Conservation (phyloP, 2,113 vertebrate genomes). For the Vidua chalybeata region DNA sequence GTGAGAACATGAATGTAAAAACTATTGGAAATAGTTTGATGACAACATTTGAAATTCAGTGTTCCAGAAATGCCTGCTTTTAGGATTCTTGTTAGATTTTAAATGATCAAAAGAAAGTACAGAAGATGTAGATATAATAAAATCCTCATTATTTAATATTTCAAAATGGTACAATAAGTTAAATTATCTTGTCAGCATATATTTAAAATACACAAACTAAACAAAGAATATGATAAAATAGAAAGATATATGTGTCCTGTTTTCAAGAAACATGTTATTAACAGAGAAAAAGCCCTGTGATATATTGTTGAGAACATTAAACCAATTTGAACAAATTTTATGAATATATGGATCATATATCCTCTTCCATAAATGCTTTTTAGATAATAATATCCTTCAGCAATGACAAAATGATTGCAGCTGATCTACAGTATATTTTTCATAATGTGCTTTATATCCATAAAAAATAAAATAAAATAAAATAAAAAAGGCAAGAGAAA, state of each 20-base stretch:
- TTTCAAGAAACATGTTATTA: constrained; percentile 22
- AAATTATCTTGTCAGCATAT: not conserved
- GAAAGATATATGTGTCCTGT: not conserved
- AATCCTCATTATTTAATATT: not conserved
- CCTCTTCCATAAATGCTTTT: constrained; percentile 33
- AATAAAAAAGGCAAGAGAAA: not conserved
- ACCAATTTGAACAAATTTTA: constrained; percentile 51
- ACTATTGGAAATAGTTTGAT: not conserved
- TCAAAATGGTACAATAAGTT: not conserved
- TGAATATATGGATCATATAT: constrained; percentile 51
- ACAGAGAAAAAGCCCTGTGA: not conserved
- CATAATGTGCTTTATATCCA: not conserved
- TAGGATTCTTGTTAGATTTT: not conserved
- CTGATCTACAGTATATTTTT: constrained; percentile 19
- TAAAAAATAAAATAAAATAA: not conserved
- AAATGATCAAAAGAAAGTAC: not conserved
- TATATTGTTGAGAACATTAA: constrained; percentile 23
- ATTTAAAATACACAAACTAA: constrained; percentile 2
- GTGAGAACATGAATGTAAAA: not conserved
- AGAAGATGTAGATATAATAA: not conserved
- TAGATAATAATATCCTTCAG: constrained; percentile 47
- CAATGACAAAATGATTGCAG: constrained; percentile 44
- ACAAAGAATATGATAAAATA: not conserved
- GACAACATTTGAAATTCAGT: not conserved
- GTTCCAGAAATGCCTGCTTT: not conserved